Percentiles rank a stretch among this genome's conserved stretches.
Evolutionary conservation across 92 coral and sea anemone genomes (phyloP).

Genomic region (Porites rus): DNA sequence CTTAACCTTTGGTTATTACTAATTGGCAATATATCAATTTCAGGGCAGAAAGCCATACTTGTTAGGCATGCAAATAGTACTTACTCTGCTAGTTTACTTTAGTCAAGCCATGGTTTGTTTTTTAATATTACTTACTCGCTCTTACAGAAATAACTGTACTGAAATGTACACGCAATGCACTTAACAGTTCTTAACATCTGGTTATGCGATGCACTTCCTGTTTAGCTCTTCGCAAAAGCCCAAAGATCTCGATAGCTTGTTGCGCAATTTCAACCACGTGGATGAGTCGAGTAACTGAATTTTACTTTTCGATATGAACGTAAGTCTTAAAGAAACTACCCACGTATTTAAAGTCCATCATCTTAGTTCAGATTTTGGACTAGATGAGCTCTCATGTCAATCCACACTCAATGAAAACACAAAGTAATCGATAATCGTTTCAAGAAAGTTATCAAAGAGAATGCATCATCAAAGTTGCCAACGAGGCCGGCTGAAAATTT

Average conservation of each 20-base stretch:
- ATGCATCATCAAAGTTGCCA: neutral
- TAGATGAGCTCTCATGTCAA: neutral
- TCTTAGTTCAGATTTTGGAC: neutral
- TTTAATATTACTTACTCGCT: no score
- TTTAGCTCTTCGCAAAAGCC: neutral
- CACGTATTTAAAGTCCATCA: neutral
- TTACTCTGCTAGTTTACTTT: no score
- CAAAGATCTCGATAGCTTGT: neutral
- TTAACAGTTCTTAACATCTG: no score
- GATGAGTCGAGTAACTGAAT: neutral
- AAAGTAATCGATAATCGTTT: neutral
- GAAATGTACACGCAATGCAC: no score
- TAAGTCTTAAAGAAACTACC: no score
- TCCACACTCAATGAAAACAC: neutral
- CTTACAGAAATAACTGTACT: no score
- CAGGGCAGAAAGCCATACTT: no score
- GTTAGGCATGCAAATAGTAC: no score
- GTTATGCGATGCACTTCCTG: neutral
- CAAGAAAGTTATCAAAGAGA: neutral
- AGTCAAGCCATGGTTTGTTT: no score
- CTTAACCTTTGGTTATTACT: no score
- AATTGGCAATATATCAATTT: no score
- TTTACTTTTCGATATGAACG: no score
- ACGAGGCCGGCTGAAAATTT: neutral
- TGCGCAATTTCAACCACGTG: neutral